Base-by-base conservation (phyloP, 2,113 vertebrate species). In the Melanerpes formicivorus region DNA sequence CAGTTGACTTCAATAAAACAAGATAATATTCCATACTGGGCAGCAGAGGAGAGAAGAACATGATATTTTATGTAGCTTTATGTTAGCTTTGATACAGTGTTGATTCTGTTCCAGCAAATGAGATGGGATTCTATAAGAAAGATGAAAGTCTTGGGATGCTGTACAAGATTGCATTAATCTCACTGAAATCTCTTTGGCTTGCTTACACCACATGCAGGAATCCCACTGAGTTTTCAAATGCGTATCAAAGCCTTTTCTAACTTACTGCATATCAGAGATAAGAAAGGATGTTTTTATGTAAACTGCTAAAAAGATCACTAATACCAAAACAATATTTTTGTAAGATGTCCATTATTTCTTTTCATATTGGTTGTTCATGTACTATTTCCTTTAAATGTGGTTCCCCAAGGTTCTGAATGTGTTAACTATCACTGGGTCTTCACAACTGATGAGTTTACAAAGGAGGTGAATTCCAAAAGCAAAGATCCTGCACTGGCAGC, bases 141-240 rank as follows among this genome's bases (percentile, higher is more conserved):
- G n/a, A 18, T 62, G 3, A 32, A 67, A 67, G 48, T 80, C 65
- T 60, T 80, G 54, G 16, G 7, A 42, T 69, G 55, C n/a, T 65
- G 5, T 64, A 58, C 34, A 69, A 66, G 21, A 6, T 65, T 77
- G 23, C 29, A 37, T 70, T 81, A 64, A 92, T 71, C 70, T 67
- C 88, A 44, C 75, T 95, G 48, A 90, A 78, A 18, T 77, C 97
- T 82, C 92, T 84, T 94, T 90, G 90, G 93, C 95, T 96, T 90
- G 95, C 96, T 84, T 95, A 96, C 59, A 87, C 90, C 74, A 95
- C 96, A 67, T 97, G 97, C 11, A 97, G 29, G 26, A n/a, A 44
- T 62, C 94, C 98, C 85, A 96, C 86, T 89, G 98, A 97, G 95
- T 97, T 98, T 96, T 97, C 97, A 52, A 95, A 97, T 88, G 87